A percentile compares a stretch with the other conserved stretches of the same genome.
Evolutionary conservation across 2,888 invertebrate species (phyloP).

Genomic region (Drosophila falleni): DNA sequence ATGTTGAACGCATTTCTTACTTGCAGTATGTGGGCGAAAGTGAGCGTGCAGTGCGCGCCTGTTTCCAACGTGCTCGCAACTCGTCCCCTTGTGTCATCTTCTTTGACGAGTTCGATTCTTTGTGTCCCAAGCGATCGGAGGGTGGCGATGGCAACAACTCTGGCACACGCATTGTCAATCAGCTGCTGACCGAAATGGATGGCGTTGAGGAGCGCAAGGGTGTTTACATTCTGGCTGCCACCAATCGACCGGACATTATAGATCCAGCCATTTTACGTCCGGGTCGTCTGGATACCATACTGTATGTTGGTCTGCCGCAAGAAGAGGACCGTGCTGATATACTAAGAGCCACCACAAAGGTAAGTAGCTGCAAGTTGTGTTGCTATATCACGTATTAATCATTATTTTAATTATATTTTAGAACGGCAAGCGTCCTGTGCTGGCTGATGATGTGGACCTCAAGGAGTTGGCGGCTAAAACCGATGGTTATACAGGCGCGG

Average conservation of each 20-base stretch:
- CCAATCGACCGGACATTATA: constrained; percentile 98
- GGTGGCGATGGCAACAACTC: constrained; percentile 89
- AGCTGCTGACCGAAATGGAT: constrained; percentile 99
- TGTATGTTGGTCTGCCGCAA: constrained; percentile 95
- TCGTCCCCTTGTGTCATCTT: constrained; percentile 99
- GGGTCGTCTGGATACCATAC: constrained; percentile 95
- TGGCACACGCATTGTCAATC: constrained; percentile 96
- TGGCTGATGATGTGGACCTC: constrained; percentile 92
- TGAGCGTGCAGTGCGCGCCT: constrained; percentile 97
- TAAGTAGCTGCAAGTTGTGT: constrained; percentile 66
- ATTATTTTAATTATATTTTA: constrained; percentile 80
- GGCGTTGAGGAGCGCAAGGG: constrained; percentile 96
- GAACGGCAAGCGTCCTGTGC: constrained; percentile 92
- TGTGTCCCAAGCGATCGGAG: constrained; percentile 95
- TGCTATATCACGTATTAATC: background rate
- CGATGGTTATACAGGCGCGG: constrained; percentile 96
- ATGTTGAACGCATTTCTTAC: background rate
- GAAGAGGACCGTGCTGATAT: constrained; percentile 94
- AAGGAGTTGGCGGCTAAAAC: constrained; percentile 89
- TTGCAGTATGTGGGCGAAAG: constrained; percentile 98
- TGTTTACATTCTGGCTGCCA: constrained; percentile 98
- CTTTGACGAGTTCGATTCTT: constrained; percentile 98
- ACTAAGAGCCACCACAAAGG: constrained; percentile 94
- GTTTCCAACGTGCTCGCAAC: constrained; percentile 97
- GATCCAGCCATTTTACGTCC: constrained; percentile 96